phyloP scores from a whole-genome alignment of 2,888 invertebrate species.

The Philereme vetulata region DNA sequence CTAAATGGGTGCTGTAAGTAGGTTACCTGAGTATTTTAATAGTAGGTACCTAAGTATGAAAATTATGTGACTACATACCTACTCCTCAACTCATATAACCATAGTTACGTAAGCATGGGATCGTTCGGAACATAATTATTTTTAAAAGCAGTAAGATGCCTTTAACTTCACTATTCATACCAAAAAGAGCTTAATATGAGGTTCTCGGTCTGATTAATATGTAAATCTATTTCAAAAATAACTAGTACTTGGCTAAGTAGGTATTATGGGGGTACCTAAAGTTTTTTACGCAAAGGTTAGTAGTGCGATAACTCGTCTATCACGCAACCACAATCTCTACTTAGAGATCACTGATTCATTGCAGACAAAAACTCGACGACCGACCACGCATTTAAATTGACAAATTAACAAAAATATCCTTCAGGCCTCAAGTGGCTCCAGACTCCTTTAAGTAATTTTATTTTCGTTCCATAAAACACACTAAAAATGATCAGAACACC shows the following conservation, averaged over 20 bases:
- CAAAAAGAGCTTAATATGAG: too few relatives aligned
- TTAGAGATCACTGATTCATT: slow-evolving; percentile 26
- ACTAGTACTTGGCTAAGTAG: not conserved
- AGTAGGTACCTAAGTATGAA: too few relatives aligned
- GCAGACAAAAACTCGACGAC: slow-evolving; percentile 11
- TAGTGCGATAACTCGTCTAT: slow-evolving; percentile 15
- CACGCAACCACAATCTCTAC: slow-evolving; percentile 22
- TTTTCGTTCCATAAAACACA: slow-evolving; percentile 31
- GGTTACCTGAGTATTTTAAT: slow-evolving; percentile 12
- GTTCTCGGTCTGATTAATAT: too few relatives aligned
- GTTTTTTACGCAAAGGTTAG: slow-evolving; percentile 20
- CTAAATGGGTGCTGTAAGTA: slow-evolving; percentile 28
- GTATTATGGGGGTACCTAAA: not conserved
- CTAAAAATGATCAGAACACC: slow-evolving; percentile 61
- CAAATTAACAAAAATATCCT: slow-evolving; percentile 47
- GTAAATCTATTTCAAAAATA: too few relatives aligned
- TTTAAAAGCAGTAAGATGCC: too few relatives aligned
- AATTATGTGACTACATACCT: not conserved
- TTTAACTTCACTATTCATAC: too few relatives aligned
- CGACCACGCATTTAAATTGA: slow-evolving; percentile 15
- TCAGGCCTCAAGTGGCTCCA: not conserved
- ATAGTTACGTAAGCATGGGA: too few relatives aligned
- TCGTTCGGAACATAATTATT: too few relatives aligned
- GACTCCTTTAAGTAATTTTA: slow-evolving; percentile 2
- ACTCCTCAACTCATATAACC: not conserved